These are phyloP conservation scores for Alca torda DNA, from an alignment of 2,797 vertebrate genomes.

Conservation along the genomic window DNA sequence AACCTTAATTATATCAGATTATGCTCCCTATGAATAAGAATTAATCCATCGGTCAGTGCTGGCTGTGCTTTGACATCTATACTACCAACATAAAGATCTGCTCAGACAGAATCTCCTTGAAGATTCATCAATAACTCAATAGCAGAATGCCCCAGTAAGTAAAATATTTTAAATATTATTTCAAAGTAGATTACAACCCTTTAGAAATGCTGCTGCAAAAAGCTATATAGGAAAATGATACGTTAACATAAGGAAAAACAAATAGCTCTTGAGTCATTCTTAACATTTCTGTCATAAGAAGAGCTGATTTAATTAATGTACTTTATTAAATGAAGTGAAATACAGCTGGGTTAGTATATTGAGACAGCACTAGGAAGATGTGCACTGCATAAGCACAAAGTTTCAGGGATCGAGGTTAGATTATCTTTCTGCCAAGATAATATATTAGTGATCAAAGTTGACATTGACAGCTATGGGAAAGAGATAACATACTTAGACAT, in stretches of 20 bases:
- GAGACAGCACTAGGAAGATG: neutral
- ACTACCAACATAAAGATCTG: neutral
- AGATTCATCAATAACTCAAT: neutral
- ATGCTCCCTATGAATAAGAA: neutral
- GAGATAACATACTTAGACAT: constrained; percentile 53
- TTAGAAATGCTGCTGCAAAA: neutral
- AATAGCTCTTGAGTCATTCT: neutral
- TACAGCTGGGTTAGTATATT: neutral
- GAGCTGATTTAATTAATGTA: neutral
- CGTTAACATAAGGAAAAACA: neutral
- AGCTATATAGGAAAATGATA: neutral
- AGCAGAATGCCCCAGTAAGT: neutral
- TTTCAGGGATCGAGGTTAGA: constrained; percentile 52
- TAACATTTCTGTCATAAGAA: neutral
- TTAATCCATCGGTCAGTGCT: neutral
- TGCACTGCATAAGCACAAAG: constrained; percentile 12
- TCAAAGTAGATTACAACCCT: neutral
- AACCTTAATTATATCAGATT: neutral
- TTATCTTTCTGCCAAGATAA: constrained; percentile 61
- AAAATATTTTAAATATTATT: neutral
- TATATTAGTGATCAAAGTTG: constrained; percentile 67
- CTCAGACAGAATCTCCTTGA: neutral
- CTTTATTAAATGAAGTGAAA: neutral
- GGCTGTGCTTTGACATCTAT: neutral
- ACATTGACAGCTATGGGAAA: constrained; percentile 67